phyloP scores from a whole-genome alignment of 2,797 vertebrate genomes.

The Cheirogaleus major region DNA sequence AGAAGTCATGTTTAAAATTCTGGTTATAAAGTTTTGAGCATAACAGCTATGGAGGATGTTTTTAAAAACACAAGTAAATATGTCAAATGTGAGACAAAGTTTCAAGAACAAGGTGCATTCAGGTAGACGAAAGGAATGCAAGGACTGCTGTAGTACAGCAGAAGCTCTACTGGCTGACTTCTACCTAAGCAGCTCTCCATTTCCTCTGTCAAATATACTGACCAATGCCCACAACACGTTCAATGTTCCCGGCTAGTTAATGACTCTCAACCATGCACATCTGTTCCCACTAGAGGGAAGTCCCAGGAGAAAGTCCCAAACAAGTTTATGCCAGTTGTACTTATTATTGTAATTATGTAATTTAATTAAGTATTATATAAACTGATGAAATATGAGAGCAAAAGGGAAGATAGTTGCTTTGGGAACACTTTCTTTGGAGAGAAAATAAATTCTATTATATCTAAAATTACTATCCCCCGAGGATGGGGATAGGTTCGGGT shows the following conservation, averaged over 20 bases:
- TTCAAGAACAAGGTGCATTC: neutral
- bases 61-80: constrained; percentile 14
- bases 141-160: neutral
- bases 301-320: constrained; percentile 75
- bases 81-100: neutral
- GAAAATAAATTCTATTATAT: constrained; percentile 55
- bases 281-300: constrained; percentile 79
- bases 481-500: neutral
- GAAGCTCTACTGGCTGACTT: neutral
- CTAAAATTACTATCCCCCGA: constrained; percentile 46
- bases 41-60: neutral
- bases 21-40: neutral
- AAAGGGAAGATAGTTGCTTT: constrained; percentile 67
- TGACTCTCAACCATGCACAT: constrained; percentile 73
- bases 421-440: constrained; percentile 71
- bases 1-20: neutral
- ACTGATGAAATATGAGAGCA: constrained; percentile 75
- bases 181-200: neutral
- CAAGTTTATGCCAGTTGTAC: constrained; percentile 79
- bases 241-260: constrained; percentile 62
- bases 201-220: constrained; percentile 61
- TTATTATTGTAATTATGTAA: constrained; percentile 81
- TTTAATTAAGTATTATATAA: constrained; percentile 80
- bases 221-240: constrained; percentile 56
- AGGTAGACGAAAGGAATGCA: neutral